Base-by-base conservation (phyloP, 2,113 vertebrate species). In the Blennius ocellaris region DNA sequence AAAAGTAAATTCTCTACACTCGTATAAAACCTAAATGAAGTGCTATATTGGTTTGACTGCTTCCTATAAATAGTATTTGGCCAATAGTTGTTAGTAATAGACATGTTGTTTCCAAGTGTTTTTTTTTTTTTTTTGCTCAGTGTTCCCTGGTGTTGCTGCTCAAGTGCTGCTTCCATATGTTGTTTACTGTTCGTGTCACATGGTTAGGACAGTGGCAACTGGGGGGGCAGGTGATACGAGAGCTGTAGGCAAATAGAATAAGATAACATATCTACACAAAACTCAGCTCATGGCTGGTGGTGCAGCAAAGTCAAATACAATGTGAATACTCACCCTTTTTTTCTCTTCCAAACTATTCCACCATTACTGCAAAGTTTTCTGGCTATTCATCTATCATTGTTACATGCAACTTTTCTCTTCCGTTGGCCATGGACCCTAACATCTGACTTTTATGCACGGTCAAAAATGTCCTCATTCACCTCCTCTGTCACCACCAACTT, bases 181-280 rank as follows among this genome's bases (percentile, higher is more conserved):
- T 89, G 85, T 89, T 92, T 85, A 78, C 87, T 83, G 60, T 84
- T 69, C 71, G 36, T 37, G 83, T 89, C 83, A 91, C 86, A 78
- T 87, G 86, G 68, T 83, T 39, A 60, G 45, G 45, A 73, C 73
- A 80, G 72, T 73, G 48, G 61, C 74, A 77, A 12, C 64, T 37
- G 39, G 57, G 63, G 58, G 58, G 65, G 44, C 80, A 92, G 86
- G 82, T 88, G 87, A 87, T 71, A 74, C 9, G 3, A 48, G 47
- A 87, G 62, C 67, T 64, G 58, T 57, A 69, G 53, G 83, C 81
- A 92, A 87, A 90, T 75, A 87, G 39, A 82, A 36, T 43, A 60
- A 38, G 78, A 88, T 86, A 83, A 87, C 84, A 78, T 83, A 76
- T 77, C 60, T 8, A 44, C 52, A 48, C 61, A 41, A 63, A 63